A percentile compares a stretch with the other conserved stretches of the same genome.
These are phyloP conservation scores for Pseudomyrmex dendroicus DNA, from an alignment of 1,140 invertebrate genomes.

Conservation along the genomic window DNA sequence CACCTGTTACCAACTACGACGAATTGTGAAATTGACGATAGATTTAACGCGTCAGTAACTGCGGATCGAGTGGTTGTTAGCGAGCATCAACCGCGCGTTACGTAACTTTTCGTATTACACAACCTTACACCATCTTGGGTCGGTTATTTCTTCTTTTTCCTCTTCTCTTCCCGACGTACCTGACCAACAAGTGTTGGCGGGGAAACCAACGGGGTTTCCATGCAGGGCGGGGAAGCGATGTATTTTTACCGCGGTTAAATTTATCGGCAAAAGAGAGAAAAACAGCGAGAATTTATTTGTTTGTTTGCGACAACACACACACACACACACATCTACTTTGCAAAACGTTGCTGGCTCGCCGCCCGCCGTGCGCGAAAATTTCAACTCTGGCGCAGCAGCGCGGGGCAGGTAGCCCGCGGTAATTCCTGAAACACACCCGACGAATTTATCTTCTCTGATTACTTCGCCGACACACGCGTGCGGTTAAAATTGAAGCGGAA, in stretches of 20 bases:
- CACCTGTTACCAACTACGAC: constrained; percentile 41
- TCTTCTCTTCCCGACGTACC: too few species aligned
- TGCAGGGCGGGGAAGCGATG: background rate
- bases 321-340: constrained; percentile 4
- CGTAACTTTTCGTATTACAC: background rate
- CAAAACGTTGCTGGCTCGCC: constrained; percentile 31
- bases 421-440: constrained; percentile 46
- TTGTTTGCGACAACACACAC: constrained; percentile 41
- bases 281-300: constrained; percentile 52
- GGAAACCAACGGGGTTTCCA: constrained; percentile 6
- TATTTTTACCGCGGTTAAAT: constrained; percentile 47
- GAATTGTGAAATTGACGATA: constrained; percentile 8
- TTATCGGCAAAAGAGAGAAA: constrained; percentile 37
- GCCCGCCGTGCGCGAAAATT: constrained; percentile 12
- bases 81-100: background rate
- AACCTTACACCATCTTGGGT: too few species aligned
- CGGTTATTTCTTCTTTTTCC: too few species aligned
- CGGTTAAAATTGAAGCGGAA: constrained; percentile 42
- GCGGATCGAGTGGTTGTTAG: constrained; percentile 2
- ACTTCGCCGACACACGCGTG: constrained; percentile 20
- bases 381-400: background rate
- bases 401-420: background rate
- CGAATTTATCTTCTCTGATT: constrained; percentile 55
- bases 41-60: background rate
- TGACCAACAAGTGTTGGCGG: background rate